Evolutionary conservation across 2,888 invertebrate genomes (phyloP), one percentile per base, ranked within the genome.

Genomic region (Drosophila longiperda): DNA sequence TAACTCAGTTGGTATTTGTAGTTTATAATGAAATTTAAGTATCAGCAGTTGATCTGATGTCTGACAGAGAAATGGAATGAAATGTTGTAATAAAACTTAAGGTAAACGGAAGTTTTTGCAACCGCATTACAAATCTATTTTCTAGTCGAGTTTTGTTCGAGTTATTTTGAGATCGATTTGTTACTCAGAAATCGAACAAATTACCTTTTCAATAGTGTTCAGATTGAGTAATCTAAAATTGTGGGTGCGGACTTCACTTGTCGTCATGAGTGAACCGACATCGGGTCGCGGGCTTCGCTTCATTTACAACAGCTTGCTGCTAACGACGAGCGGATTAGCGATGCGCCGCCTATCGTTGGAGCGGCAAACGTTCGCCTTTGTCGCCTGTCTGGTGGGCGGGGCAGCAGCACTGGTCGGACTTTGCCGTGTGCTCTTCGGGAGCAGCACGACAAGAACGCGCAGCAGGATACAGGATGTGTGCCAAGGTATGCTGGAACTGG

Each of bases 341-440:
- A 77, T 79, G 67, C 54, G 61, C 12, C 53, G 65, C 33, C 48
- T 90, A 4, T 32, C 40, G 15, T 63, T 75, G 4, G 8, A 32
- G 4, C 55, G 77, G 23, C 66, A 87, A 55, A 86, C 92, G 0
- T 91, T 74, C 32, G 91, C 83, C 1, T 78, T 85, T 45, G 55
- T 71, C 5, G 90, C 90, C 7, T 82, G 87, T n/a, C 60, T 82
- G 17, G 78, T 91, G 50, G 85, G 88, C 8, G 82, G 84, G 5
- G 66, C 81, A 5, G 78, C 82, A 38, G 91, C 91, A 0, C 65
- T 85, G 8, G 20, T 83, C 6, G 91, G 91, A 1, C 38, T 91
- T 7, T 45, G 85, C 7, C 78, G 82, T n/a, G 78, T 54, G n/a
- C 11, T 78, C 23, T 73, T 85, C 1, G 12, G 11, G 1, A n/a